These are phyloP conservation scores for Clarias gariepinus DNA, from an alignment of 2,113 vertebrate species.

Conservation along the genomic window DNA sequence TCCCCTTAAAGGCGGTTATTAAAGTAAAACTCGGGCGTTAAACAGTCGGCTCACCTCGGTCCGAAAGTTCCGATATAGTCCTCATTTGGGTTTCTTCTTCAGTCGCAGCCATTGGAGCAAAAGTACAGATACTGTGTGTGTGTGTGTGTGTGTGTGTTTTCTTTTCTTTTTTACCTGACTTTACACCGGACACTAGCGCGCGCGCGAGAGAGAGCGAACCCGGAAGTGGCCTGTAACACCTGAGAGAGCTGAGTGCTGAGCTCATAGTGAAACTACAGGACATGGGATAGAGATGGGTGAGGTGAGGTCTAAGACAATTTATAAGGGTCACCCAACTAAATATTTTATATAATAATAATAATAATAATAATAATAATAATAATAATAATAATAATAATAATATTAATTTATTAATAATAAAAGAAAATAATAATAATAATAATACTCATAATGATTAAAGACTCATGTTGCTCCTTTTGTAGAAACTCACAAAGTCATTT, in stretches of 20 bases:
- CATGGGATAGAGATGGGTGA: neutral
- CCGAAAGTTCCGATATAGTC: slow-evolving; percentile 51
- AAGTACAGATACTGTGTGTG: too few species aligned
- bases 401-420: too few species aligned
- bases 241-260: neutral
- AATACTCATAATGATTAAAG: too few species aligned
- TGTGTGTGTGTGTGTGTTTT: too few species aligned
- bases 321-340: too few species aligned
- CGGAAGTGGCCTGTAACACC: slow-evolving; percentile 22
- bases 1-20: neutral
- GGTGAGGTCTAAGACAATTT: too few species aligned
- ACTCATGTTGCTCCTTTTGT: too few species aligned
- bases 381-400: too few species aligned
- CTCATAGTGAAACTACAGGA: neutral
- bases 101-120: slow-evolving; percentile 55
- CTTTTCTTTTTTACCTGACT: neutral
- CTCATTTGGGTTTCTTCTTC: slow-evolving; percentile 41
- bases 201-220: neutral
- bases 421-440: too few species aligned
- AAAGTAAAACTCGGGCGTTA: neutral
- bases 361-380: too few species aligned
- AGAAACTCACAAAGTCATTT: too few species aligned
- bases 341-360: too few species aligned
- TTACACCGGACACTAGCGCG: neutral
- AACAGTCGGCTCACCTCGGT: slow-evolving; percentile 56